Percentiles rank a stretch among this genome's conserved stretches.
Conservation (phyloP, 2,888 invertebrate genomes). For the Cabera pusaria region DNA sequence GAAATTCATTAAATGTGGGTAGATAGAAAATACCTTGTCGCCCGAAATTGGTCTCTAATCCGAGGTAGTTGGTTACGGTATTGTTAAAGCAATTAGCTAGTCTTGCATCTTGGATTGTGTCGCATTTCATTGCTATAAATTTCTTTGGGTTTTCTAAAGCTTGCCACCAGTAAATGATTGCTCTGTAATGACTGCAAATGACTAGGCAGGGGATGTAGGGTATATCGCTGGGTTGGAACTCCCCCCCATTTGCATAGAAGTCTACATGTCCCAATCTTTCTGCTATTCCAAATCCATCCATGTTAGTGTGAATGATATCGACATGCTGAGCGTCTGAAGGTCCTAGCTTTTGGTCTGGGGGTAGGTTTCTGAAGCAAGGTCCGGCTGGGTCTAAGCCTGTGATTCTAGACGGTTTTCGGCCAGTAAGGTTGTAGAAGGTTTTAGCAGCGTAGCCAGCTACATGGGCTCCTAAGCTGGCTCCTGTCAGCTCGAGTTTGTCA, state of each 20-base stretch:
- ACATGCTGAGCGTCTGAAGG: conserved; percentile 55
- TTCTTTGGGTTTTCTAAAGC: conserved; percentile 69
- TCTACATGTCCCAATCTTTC: conserved; percentile 67
- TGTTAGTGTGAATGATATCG: conserved; percentile 69
- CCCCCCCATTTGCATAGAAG: conserved; percentile 71
- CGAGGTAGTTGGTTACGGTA: conserved; percentile 56
- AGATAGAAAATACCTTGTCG: conserved; percentile 65
- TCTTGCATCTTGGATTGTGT: conserved; percentile 64
- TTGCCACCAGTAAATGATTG: conserved; percentile 69
- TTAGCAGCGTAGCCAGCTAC: conserved; percentile 58
- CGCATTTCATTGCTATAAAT: conserved; percentile 62
- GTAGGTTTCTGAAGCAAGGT: conserved; percentile 63
- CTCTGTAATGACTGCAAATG: conserved; percentile 61
- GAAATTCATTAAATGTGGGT: conserved; percentile 63
- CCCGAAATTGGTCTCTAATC: conserved; percentile 57
- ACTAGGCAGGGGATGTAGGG: conserved; percentile 64
- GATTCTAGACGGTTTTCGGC: conserved; percentile 58
- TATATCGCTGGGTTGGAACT: conserved; percentile 67
- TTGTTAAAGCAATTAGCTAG: conserved; percentile 63
- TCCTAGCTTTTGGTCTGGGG: conserved; percentile 47
- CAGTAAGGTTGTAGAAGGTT: conserved; percentile 58
- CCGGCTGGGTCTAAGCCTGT: conserved; percentile 73
- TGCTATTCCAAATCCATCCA: conserved; percentile 74
- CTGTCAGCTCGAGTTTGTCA: conserved; percentile 62
- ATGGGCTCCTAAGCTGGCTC: conserved; percentile 68